Evolutionary conservation across 2,888 invertebrate species (phyloP), one percentile per base, ranked within the genome.

Genomic region (Scrobipalpa costella): DNA sequence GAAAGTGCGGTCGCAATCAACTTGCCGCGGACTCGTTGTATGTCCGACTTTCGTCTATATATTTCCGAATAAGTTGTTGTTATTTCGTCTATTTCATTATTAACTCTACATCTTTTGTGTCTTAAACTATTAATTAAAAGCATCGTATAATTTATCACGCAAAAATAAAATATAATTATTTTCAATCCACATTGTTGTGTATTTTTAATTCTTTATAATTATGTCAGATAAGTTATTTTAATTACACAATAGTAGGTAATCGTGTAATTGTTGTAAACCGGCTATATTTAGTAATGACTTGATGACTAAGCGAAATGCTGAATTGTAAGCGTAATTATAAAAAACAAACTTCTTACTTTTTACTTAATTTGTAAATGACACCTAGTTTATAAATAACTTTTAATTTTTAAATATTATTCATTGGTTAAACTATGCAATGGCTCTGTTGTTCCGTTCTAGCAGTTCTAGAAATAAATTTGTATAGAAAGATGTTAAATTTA

Each of bases 11-110:
- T 27, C 33, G 33, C 33, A 55, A 34, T 55, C 55, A 55, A 55
- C 33, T 55, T 55, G 21, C 33, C 6, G 21, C 15, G 33, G 55
- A 33, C 27, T 33, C 33, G 19, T 47, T 47, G 73, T 68, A 73
- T 65, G 67, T 38, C 66, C 49, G 38, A 9, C 33, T 50, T 61
- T 40, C 33, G 33, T 55, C 49, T 49, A 17, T 11, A 15, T 9
- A 17, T 19, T 40, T 40, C n/a, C n/a, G 40, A 40, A 40, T 2
- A 40, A 40, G n/a, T n/a, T n/a, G 40, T 40, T 40, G 13, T 13
- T 40, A 13, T 40, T 40, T 40, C 2, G n/a, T 38, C 38, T 38
- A 38, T 38, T 38, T 11, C n/a, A 40, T 40, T 40, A 13, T 6
- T 13, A 40, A 2, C 1, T 6, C 40, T 2, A 3, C 2, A 13